A percentile compares a stretch with the other conserved stretches of the same genome.
phyloP scores from a whole-genome alignment of 2,113 vertebrate genomes.

The Oryzias melastigma region DNA sequence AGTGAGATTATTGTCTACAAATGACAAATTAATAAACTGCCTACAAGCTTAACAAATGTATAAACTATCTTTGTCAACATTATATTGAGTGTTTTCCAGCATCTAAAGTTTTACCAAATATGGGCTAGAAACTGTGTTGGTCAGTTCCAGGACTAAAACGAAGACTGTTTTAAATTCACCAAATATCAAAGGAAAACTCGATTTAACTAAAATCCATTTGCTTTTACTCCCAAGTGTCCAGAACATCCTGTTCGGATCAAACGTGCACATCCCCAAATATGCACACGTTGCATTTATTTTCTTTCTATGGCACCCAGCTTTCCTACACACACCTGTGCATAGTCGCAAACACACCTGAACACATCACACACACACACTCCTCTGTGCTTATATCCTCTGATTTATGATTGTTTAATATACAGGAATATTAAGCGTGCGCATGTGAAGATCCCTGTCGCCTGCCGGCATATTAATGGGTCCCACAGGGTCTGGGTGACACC shows the following conservation, averaged over 20 bases:
- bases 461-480: conserved; percentile 77
- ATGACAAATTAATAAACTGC: no score
- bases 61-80: no score
- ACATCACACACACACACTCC: conserved; percentile 20
- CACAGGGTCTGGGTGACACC: conserved; percentile 75
- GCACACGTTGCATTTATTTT: conserved; percentile 17
- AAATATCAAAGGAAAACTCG: conserved; percentile 29
- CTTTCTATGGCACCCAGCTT: conserved; percentile 4
- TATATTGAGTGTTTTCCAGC: no score
- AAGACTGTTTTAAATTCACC: conserved; percentile 25
- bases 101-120: no score
- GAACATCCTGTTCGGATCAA: conserved; percentile 7
- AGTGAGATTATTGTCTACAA: no score
- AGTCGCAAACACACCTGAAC: conserved; percentile 16
- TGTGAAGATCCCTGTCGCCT: conserved; percentile 74
- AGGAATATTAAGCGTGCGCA: conserved; percentile 79
- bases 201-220: conserved; percentile 26
- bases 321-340: conserved; percentile 14
- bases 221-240: conserved; percentile 27
- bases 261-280: conserved; percentile 21
- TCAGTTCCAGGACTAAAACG: conserved; percentile 17
- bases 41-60: no score
- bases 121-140: no score
- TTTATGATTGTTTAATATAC: conserved; percentile 84
- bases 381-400: conserved; percentile 71